Base-by-base conservation (phyloP, 2,113 vertebrate species). In the Eleginops maclovinus region DNA sequence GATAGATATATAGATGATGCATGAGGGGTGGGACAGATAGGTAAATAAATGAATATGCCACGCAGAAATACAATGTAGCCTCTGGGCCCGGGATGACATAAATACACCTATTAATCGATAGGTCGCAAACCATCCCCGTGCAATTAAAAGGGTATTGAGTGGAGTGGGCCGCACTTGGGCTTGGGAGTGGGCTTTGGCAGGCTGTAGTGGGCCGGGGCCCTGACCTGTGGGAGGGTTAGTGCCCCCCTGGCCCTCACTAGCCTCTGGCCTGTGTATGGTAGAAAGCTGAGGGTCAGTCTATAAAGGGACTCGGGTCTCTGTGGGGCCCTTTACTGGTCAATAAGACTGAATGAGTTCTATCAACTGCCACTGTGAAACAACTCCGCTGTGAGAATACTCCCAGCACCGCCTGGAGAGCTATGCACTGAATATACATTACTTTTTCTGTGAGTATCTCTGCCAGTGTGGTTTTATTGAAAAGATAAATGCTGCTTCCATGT, bases 21-120 rank as follows among this genome's bases (percentile, higher is more conserved):
- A 91, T 86, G 87, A 83, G 87, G 91, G 83, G 87, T 50, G 88
- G 91, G 83, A 91, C 90, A 89, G 92, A 92, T 94, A 93, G 94
- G 92, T 92, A 94, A 95, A 95, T 94, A 95, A 94, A 95, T 94
- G 94, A 94, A 94, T 92, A 92, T 92, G 92, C 91, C 93, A 93
- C 85, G 75, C 88, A 93, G 90, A 94, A 94, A 94, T 93, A 94
- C 93, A 94, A 91, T 91, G 93, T 89, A 89, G 91, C 90, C 85
- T 83, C 71, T 12, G 61, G 89, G 82, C 77, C 83, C 1, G 21
- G 77, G 83, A 87, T 67, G 76, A 89, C 92, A 94, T 94, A 94
- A 94, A 94, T 94, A 94, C 91, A 93, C 70, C 78, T 82, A 91
- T 94, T 92, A 94, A 95, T 95, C 94, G 91, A 95, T 94, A 89